Conservation (phyloP, 2,797 vertebrate species). For the Lemur catta region DNA sequence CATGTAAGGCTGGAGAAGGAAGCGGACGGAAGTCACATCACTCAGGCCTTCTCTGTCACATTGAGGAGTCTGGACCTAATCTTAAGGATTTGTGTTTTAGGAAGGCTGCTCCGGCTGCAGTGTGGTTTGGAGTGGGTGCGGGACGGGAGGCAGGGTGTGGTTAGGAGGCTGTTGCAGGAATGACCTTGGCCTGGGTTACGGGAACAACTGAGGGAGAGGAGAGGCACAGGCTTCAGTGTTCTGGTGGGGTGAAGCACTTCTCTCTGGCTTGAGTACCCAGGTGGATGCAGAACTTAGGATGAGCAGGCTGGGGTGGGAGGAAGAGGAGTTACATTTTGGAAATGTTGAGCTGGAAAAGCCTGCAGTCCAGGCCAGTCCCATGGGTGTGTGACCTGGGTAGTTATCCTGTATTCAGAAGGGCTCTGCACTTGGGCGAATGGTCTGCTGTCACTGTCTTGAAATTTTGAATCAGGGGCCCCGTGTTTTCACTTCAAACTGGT, state of each 20-base stretch:
- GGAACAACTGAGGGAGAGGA: not conserved
- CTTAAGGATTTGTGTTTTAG: not conserved
- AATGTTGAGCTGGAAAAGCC: not conserved
- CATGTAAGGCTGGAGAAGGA: not conserved
- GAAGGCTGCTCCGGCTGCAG: not conserved
- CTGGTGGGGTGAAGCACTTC: not conserved
- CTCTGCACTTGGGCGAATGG: not conserved
- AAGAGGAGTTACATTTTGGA: not conserved
- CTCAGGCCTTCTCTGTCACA: not conserved
- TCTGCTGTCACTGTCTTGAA: not conserved
- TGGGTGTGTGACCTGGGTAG: not conserved
- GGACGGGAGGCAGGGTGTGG: not conserved
- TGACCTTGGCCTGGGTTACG: not conserved
- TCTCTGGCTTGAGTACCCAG: not conserved
- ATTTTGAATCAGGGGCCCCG: not conserved
- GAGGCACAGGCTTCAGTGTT: not conserved
- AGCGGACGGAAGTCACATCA: accelerated
- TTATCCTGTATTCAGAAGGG: not conserved
- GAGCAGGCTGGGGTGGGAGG: not conserved
- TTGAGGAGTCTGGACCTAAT: not conserved
- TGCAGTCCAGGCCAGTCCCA: not conserved
- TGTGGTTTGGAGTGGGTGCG: not conserved
- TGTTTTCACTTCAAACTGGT: not conserved
- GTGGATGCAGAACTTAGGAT: not conserved
- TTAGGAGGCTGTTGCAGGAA: not conserved